Conservation (phyloP, 2,797 vertebrate genomes). For the Antrozous pallidus region DNA sequence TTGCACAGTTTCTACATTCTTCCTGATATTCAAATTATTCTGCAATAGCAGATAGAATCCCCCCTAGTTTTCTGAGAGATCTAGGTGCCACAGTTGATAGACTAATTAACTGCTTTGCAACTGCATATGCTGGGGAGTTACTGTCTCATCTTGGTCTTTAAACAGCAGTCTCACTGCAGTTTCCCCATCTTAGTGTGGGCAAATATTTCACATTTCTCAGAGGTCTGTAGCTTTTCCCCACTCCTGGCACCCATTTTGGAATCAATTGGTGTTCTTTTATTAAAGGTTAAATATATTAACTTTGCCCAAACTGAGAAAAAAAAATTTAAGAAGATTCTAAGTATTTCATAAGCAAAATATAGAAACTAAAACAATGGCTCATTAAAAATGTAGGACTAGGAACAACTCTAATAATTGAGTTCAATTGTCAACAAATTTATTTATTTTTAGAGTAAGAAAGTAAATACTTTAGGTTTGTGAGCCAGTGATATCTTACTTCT, state of each 20-base stretch:
- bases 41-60: not conserved
- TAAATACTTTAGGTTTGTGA: not conserved
- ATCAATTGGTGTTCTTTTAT: not conserved
- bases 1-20: not conserved
- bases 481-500: not conserved
- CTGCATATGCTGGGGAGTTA: not conserved
- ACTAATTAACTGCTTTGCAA: not conserved
- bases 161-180: not conserved
- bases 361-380: not conserved
- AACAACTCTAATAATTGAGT: too few species aligned
- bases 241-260: not conserved
- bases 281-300: not conserved
- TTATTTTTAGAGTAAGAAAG: not conserved
- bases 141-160: not conserved
- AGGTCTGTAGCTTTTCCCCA: not conserved
- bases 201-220: not conserved
- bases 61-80: not conserved
- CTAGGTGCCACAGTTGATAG: not conserved
- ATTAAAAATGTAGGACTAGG: not conserved
- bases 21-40: not conserved
- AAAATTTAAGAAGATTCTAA: not conserved
- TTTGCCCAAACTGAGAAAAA: not conserved
- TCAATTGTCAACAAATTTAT: not conserved
- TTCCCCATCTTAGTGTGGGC: not conserved
- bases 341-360: not conserved